phyloP scores from a whole-genome alignment of 2,797 vertebrate species.

The Enteromius trimaculatus region DNA sequence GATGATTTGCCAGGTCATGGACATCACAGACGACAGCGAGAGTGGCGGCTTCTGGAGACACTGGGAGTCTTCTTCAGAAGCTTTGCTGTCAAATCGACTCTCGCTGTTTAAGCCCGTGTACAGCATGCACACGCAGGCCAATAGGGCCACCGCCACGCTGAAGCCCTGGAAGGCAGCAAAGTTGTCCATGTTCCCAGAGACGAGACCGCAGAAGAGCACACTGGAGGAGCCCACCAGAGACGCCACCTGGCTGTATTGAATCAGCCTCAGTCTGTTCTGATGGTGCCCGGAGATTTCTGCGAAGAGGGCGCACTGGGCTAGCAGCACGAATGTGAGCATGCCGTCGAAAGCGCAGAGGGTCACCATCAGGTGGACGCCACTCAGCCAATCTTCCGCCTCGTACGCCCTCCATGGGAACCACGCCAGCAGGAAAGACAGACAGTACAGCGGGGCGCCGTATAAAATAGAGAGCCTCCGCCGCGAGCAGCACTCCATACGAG shows the following conservation, averaged over 20 bases:
- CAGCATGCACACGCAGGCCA: conserved; percentile 84
- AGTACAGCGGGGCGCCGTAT: conserved; percentile 84
- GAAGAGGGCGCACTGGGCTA: conserved; percentile 87
- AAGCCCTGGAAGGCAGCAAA: conserved; percentile 82
- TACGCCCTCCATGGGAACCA: conserved; percentile 93
- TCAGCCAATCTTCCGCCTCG: conserved; percentile 84
- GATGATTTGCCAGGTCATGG: conserved; percentile 83
- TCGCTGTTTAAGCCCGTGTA: conserved; percentile 81
- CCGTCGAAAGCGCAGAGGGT: conserved; percentile 86
- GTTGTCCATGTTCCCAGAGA: conserved; percentile 87
- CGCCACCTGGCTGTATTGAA: conserved; percentile 87
- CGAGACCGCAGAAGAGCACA: conserved; percentile 85
- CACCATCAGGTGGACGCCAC: conserved; percentile 82
- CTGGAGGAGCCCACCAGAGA: conserved; percentile 84
- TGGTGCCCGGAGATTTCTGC: conserved; percentile 83
- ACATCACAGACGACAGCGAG: conserved; percentile 74
- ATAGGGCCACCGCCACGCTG: conserved; percentile 70
- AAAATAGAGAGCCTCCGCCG: conserved; percentile 81
- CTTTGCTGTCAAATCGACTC: conserved; percentile 76
- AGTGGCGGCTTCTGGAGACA: conserved; percentile 55
- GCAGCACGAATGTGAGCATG: conserved; percentile 85
- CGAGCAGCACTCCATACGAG: conserved; percentile 76
- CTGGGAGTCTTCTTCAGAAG: not conserved
- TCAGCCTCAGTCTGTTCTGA: conserved; percentile 79
- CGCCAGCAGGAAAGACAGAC: conserved; percentile 85